A percentile compares a stretch with the other conserved stretches of the same genome.
phyloP scores from a whole-genome alignment of 2,113 vertebrate species.

The Bos taurus region ARS-UCD2.0 NC_037337.1:53811501-53812000 shows the following conservation, averaged over 20 bases:
- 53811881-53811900: background rate
- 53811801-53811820: background rate
- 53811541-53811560: background rate
- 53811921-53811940: background rate
- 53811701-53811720: background rate
- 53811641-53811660: background rate
- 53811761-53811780: background rate
- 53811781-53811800: background rate
- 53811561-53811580: background rate
- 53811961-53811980: background rate
- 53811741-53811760: background rate
- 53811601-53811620: background rate
- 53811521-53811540: background rate
- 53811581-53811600: background rate
- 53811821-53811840: background rate
- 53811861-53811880: background rate
- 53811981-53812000: background rate
- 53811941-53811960: background rate
- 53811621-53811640: background rate
- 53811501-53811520: background rate
- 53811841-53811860: background rate
- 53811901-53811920: background rate
- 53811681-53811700: background rate
- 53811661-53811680: background rate
- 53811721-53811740: background rate